phyloP scores from a whole-genome alignment of 2,888 invertebrate species.

The Caenorhabditis auriculariae region DNA sequence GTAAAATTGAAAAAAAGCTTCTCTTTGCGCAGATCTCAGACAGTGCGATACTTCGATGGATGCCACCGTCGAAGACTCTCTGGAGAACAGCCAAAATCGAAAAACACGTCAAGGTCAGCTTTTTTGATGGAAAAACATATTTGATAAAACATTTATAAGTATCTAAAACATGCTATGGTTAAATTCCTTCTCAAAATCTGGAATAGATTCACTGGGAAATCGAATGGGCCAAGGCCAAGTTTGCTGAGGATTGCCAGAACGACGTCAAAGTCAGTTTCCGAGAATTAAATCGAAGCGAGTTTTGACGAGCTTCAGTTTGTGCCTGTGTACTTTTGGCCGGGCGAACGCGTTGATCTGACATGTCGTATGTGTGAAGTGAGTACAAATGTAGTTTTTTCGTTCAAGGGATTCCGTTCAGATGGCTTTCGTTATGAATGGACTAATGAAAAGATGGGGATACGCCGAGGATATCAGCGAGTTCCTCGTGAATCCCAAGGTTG shows the following conservation, averaged over 20 bases:
- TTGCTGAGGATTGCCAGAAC: constrained; percentile 8
- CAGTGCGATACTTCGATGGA: too few species aligned
- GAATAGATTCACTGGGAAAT: constrained; percentile 22
- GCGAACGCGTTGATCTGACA: constrained; percentile 41
- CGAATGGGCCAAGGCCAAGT: constrained; percentile 23
- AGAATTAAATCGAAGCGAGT: constrained; percentile 11
- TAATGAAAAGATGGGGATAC: constrained; percentile 42
- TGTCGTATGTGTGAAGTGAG: constrained; percentile 34
- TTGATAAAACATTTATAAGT: too few species aligned
- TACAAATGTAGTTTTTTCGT: not conserved
- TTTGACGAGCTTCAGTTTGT: constrained; percentile 20
- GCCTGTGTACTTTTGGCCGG: constrained; percentile 48
- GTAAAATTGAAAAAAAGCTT: too few species aligned
- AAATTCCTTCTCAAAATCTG: too few species aligned
- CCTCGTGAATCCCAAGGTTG: constrained; percentile 20
- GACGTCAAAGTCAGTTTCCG: too few species aligned
- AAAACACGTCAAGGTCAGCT: too few species aligned
- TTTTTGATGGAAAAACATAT: too few species aligned
- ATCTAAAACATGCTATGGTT: too few species aligned
- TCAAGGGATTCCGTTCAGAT: too few species aligned
- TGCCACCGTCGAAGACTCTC: too few species aligned
- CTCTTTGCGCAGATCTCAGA: too few species aligned
- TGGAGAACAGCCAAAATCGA: too few species aligned
- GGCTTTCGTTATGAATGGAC: constrained; percentile 36
- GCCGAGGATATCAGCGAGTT: constrained; percentile 31